Percentiles rank a stretch among this genome's conserved stretches.
Conservation (phyloP, 2,888 invertebrate genomes). For the Leptinotarsa juncta region DNA sequence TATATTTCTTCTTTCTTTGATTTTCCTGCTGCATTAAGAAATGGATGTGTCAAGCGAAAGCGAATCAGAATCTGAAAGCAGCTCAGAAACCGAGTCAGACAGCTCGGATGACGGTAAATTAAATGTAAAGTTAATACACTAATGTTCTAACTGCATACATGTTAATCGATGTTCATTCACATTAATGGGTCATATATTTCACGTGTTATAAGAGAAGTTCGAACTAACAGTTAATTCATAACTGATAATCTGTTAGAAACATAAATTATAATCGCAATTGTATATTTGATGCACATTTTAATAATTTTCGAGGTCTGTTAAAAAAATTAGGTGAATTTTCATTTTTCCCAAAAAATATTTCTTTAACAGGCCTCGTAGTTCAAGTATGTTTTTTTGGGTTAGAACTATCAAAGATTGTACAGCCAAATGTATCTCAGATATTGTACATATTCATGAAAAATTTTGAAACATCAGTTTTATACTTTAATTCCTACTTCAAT, state of each 20-base stretch:
- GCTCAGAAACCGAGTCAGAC: constrained; percentile 52
- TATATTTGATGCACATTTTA: too few species aligned
- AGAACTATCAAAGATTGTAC: too few species aligned
- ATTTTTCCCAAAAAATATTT: too few species aligned
- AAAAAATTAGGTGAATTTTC: too few species aligned
- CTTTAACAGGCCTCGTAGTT: too few species aligned
- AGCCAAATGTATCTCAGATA: too few species aligned
- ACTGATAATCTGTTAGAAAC: not conserved
- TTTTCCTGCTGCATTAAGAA: constrained; percentile 56
- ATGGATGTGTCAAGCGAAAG: constrained; percentile 67
- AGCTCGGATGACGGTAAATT: constrained; percentile 66
- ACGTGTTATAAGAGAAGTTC: not conserved
- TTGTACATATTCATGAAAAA: too few species aligned
- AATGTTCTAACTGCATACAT: constrained; percentile 27
- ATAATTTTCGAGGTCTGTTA: too few species aligned
- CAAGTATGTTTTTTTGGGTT: too few species aligned
- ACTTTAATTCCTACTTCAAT: too few species aligned
- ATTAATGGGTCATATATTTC: not conserved
- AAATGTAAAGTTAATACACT: constrained; percentile 38
- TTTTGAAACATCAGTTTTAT: too few species aligned
- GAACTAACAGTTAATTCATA: not conserved
- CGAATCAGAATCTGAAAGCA: constrained; percentile 67
- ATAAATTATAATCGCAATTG: too few species aligned
- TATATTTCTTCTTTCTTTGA: constrained; percentile 20
- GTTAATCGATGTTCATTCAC: not conserved